Conservation (phyloP, 23 tunicate species). For the Diplosoma virens region DNA sequence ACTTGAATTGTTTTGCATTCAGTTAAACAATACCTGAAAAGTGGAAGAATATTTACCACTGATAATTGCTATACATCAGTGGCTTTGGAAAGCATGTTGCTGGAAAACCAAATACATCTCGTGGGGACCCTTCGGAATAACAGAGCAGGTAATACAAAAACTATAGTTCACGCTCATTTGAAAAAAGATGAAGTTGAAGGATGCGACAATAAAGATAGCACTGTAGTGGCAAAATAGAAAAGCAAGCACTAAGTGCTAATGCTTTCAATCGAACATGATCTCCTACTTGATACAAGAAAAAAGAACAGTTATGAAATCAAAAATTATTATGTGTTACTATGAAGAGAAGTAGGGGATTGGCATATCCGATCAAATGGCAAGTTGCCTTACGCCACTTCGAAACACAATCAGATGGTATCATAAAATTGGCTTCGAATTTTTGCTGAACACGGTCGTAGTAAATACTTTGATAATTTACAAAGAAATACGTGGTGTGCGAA, state of each 20-base stretch:
- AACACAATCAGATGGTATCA: conserved; percentile 4
- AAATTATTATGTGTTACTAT: neutral
- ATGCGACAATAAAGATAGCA: conserved; percentile 13
- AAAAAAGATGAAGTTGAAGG: neutral
- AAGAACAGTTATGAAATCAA: neutral
- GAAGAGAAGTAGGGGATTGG: conserved; percentile 1
- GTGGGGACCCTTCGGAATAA: conserved; percentile 5
- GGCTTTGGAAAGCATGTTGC: conserved; percentile 3
- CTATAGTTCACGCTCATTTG: neutral
- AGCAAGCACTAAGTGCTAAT: neutral
- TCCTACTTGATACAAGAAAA: neutral
- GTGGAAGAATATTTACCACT: neutral
- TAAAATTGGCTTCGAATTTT: conserved; percentile 15
- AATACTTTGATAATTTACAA: conserved; percentile 13
- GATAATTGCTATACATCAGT: neutral
- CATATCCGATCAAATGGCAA: conserved; percentile 16
- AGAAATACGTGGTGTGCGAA: neutral
- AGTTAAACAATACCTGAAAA: neutral
- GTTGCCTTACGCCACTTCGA: neutral
- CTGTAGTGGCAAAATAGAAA: conserved; percentile 18
- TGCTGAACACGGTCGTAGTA: conserved; percentile 11
- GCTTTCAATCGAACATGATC: conserved; percentile 10
- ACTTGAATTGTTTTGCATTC: neutral
- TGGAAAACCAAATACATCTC: conserved; percentile 16
- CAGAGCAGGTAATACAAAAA: conserved; percentile 3